Percentiles rank a stretch among this genome's conserved stretches.
Evolutionary conservation across 2,797 vertebrate genomes (phyloP).

Genomic region (Mus minutoides): DNA sequence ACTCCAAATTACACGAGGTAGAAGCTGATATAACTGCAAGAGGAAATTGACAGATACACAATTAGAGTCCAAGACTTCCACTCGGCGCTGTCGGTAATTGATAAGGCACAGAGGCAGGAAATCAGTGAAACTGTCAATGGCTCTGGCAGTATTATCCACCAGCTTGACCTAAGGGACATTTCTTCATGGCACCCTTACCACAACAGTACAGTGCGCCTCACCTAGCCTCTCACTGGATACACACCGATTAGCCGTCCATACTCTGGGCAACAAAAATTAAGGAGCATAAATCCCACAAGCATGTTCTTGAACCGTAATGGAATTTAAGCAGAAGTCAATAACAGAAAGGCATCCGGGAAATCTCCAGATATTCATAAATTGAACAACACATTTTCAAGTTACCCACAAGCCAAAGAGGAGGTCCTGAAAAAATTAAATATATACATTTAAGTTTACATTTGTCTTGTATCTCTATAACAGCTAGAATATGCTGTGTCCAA

Average conservation of each 20-base stretch:
- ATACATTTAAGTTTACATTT: not conserved
- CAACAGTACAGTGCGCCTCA: fast-evolving
- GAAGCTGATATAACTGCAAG: not conserved
- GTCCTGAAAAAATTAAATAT: not conserved
- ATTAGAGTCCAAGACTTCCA: not conserved
- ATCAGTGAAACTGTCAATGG: not conserved
- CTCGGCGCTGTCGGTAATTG: not conserved
- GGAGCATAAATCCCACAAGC: not conserved
- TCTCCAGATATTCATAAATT: constrained; percentile 5
- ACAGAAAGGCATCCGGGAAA: constrained; percentile 2
- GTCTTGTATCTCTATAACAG: not conserved
- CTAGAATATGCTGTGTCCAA: not conserved
- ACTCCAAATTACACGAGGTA: not conserved
- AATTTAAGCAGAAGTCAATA: constrained; percentile 36
- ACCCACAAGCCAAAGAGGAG: not conserved
- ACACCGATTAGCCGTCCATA: fast-evolving
- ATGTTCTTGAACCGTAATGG: not conserved
- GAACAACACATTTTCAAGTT: constrained; percentile 36
- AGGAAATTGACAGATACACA: not conserved
- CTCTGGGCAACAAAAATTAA: not conserved
- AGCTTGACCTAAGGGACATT: not conserved
- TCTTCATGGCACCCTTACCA: fast-evolving
- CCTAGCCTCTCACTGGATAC: not conserved
- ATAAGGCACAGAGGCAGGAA: not conserved
- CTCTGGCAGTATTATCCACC: not conserved